Base-by-base conservation (phyloP, 2,888 invertebrate genomes). In the Plebejus melissa region DNA sequence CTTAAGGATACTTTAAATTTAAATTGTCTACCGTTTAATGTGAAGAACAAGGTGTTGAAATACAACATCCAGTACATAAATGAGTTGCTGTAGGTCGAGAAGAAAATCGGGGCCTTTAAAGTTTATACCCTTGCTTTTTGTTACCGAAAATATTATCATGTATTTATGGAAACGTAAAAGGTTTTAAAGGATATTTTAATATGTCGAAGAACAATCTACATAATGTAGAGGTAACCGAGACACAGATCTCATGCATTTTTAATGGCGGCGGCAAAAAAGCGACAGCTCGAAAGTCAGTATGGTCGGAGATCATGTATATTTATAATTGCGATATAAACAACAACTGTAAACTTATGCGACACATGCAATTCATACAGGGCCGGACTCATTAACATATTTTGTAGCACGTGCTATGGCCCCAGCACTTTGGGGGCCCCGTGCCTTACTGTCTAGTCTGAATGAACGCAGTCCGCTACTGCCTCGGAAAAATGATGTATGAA, bases 311-410 rank as follows among this genome's bases (percentile, higher is more conserved):
- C 90, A 91, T 91, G 87, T 88, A 91, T 91, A 91, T 91, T 89
- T 87, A 91, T 90, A 90, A 89, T 88, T 87, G 85, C 86, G 87
- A 87, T 89, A 89, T 90, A 91, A 90, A 90, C 87, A 86, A 82
- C 84, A 85, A 88, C 88, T 88, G 88, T 85, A 85, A 82, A 80
- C 87, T 90, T 89, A 83, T 85, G 83, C 84, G 88, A 81, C 72
- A 69, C 28, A 41, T 74, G 60, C 41, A n/a, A 54, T 54, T 54
- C 54, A 54, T 54, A 13, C 54, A 54, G 54, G 54, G 54, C 54
- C 54, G 16, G 11, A 16, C 16, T 54, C 54, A 16, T 16, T 54
- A 3, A 16, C 54, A 54, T 16, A 22, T 22, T 22, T 54, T 54
- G 54, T 54, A 4, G 16, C 54, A 4, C 46, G 46, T 46, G 9